Percentiles rank a stretch among this genome's conserved stretches.
phyloP scores from a whole-genome alignment of 2,888 invertebrate genomes.

The Cosmia trapezina region DNA sequence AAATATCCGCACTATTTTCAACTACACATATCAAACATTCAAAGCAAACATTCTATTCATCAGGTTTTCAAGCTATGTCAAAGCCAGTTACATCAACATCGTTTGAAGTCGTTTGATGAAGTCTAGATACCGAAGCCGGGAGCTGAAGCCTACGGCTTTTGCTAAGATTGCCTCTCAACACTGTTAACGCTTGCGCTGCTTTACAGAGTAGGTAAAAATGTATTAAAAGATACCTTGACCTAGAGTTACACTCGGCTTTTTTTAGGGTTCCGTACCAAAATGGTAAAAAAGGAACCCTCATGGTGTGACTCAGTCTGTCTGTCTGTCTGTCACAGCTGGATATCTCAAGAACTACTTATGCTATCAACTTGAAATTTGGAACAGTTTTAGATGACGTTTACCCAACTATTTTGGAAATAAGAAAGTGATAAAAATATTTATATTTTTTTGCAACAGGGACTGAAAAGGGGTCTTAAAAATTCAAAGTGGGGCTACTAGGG shows the following conservation, averaged over 20 bases:
- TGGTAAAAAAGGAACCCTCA: too few relatives aligned
- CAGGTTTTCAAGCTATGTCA: constrained; percentile 41
- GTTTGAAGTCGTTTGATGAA: constrained; percentile 56
- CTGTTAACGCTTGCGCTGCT: constrained; percentile 23
- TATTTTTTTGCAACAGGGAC: too few relatives aligned
- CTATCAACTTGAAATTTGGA: too few relatives aligned
- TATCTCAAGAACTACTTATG: too few relatives aligned
- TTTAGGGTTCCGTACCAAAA: too few relatives aligned
- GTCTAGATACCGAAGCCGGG: constrained; percentile 45
- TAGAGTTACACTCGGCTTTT: background rate
- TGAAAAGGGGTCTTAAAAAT: too few relatives aligned
- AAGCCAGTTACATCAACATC: constrained; percentile 48
- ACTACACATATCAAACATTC: constrained; percentile 18
- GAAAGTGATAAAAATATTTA: too few relatives aligned
- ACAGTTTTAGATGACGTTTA: too few relatives aligned
- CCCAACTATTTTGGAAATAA: too few relatives aligned
- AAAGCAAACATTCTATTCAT: constrained; percentile 50
- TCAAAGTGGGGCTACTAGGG: too few relatives aligned
- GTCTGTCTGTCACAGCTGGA: too few relatives aligned
- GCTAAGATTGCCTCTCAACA: constrained; percentile 38
- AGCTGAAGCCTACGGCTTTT: constrained; percentile 39
- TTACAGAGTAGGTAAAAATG: constrained; percentile 23
- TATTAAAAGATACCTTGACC: background rate
- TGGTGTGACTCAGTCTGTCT: too few relatives aligned
- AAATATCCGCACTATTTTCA: constrained; percentile 35